These are phyloP conservation scores for Harpagoxenus sublaevis DNA, from an alignment of 2,888 invertebrate genomes.

Conservation along the genomic window DNA sequence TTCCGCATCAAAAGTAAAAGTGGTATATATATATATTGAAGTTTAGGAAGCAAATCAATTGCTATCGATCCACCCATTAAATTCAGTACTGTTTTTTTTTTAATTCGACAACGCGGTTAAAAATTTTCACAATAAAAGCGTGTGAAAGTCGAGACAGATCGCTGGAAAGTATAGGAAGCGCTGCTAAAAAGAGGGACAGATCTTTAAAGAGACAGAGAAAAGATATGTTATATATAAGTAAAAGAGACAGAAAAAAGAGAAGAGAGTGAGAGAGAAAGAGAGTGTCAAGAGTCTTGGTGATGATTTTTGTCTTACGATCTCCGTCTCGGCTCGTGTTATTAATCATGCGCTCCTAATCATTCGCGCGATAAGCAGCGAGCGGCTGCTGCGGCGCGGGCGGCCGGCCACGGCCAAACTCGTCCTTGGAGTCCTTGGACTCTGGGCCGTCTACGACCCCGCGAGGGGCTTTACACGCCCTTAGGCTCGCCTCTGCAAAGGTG, in stretches of 20 bases:
- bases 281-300: conserved; percentile 47
- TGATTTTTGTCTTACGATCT: conserved; percentile 68
- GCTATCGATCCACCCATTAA: background rate
- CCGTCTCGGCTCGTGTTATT: conserved; percentile 53
- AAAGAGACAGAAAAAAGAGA: conserved; percentile 13
- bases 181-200: conserved; percentile 29
- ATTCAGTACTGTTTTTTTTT: background rate
- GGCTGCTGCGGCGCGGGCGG: conserved; percentile 61
- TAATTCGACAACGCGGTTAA: background rate
- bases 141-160: background rate
- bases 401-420: conserved; percentile 70
- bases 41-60: background rate
- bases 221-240: conserved; percentile 30
- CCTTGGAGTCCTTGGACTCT: conserved; percentile 67
- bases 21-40: background rate
- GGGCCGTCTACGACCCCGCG: conserved; percentile 68
- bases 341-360: conserved; percentile 65
- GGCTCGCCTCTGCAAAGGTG: conserved; percentile 73
- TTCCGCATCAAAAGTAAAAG: background rate
- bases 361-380: conserved; percentile 64
- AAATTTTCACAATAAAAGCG: background rate
- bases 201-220: conserved; percentile 12
- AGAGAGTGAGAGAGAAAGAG: conserved; percentile 29
- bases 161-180: conserved; percentile 30
- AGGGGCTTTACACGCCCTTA: conserved; percentile 69